Base-by-base conservation (phyloP, 1,140 invertebrate species). In the Lasaia peninsularis region DNA sequence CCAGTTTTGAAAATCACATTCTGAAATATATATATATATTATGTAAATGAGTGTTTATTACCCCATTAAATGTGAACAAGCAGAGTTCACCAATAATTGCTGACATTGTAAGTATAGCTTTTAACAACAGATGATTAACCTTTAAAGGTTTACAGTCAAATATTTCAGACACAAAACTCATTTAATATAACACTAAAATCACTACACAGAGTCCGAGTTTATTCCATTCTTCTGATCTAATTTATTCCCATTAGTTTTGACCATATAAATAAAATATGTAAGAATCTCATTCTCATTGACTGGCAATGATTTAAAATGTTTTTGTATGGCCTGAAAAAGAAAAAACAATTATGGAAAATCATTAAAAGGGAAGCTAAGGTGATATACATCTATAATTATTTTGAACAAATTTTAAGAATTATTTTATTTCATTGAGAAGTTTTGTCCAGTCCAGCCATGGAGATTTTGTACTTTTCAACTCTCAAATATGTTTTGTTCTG, bases 191-290 rank as follows among this genome's bases (percentile, higher is more conserved):
- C 71, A 77, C 79, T 60, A 61, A 63, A 74, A 69, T 76, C 70
- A 77, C 69, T 84, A 86, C 64, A 88, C 75, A 60, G 82, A 86
- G 67, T 94, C 93, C 62, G 90, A 92, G 72, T 91, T 93, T 49
- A 94, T 90, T 61, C 94, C 94, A 90, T 95, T 96, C 78, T 96
- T 96, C 82, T 96, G 95, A 87, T 98, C 96, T 65, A 97, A 88
- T 86, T 97, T 98, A 79, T 97, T 98, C 51, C 94, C 94, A 89
- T 98, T 97, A 56, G 95, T 96, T 91, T 98, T 99, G 0, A 98
- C 96, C 86, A 96, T 98, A 78, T 98, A 98, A 67, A 99, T 97
- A 80, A 99, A 99, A 76, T 95, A 97, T n/a, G 97, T 97, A 11
- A 98, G 89, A 20, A 96, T 95, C 87, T 99, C 97, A 79, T 98